These are phyloP conservation scores for Pseudomugil gertrudae DNA, from an alignment of 2,797 vertebrate genomes.

Conservation along the genomic window DNA sequence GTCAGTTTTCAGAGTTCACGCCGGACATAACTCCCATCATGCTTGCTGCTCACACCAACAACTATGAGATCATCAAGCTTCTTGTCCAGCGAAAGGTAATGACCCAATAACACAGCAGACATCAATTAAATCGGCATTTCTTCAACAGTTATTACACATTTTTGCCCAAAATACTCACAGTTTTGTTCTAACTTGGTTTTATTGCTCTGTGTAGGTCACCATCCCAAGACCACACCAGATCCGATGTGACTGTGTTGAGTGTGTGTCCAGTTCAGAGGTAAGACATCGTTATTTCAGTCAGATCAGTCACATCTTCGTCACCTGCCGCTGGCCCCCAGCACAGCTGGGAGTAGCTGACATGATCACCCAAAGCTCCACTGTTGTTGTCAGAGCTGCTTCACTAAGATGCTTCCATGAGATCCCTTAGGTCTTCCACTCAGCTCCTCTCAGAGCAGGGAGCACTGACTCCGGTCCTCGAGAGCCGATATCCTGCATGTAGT, in stretches of 20 bases:
- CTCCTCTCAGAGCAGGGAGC: too few relatives aligned
- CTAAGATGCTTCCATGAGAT: too few relatives aligned
- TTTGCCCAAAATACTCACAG: too few relatives aligned
- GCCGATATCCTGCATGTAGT: too few relatives aligned
- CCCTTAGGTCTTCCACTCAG: too few relatives aligned
- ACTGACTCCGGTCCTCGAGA: too few relatives aligned
- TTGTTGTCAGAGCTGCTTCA: too few relatives aligned
- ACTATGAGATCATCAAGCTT: constrained; percentile 98
- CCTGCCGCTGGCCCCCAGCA: too few relatives aligned
- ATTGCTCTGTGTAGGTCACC: constrained; percentile 79
- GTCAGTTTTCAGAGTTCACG: constrained; percentile 97
- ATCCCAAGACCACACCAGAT: constrained; percentile 96
- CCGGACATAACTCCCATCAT: constrained; percentile 98
- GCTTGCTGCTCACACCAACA: constrained; percentile 98
- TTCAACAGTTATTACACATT: background rate
- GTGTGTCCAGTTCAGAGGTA: constrained; percentile 92
- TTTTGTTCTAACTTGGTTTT: background rate
- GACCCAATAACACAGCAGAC: too few relatives aligned
- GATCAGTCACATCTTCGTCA: too few relatives aligned
- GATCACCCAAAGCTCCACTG: too few relatives aligned
- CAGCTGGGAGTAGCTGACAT: too few relatives aligned
- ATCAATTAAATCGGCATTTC: background rate
- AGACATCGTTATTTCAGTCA: background rate
- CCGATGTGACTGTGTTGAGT: constrained; percentile 94
- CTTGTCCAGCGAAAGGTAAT: constrained; percentile 93